Conservation (phyloP, 2,888 invertebrate species). For the Stictocephala bisonia region DNA sequence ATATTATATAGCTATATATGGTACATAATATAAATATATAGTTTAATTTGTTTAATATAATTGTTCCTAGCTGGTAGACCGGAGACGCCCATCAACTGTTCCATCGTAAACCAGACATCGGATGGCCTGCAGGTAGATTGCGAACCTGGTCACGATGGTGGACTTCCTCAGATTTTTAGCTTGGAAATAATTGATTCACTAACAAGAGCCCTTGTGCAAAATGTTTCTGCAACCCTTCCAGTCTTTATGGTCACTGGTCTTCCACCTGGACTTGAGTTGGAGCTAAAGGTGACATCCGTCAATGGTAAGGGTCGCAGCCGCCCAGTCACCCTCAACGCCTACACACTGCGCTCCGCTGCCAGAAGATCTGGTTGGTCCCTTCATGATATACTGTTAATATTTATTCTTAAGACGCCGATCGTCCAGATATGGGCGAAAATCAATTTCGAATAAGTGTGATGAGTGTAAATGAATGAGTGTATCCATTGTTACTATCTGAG, state of each 20-base stretch:
- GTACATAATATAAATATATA: no score
- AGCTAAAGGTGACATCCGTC: slow-evolving; percentile 75
- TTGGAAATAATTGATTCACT: slow-evolving; percentile 74
- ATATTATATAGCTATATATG: no score
- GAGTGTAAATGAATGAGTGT: no score
- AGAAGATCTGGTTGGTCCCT: slow-evolving; percentile 73
- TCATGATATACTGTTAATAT: no score
- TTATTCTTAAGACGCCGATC: no score
- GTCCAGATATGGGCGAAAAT: no score
- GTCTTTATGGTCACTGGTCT: slow-evolving; percentile 75
- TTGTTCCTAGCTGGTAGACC: slow-evolving; percentile 79
- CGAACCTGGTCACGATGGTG: slow-evolving; percentile 80
- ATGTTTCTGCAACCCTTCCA: slow-evolving; percentile 70
- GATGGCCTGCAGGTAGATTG: slow-evolving; percentile 79
- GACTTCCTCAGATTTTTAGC: slow-evolving; percentile 77
- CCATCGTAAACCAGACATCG: slow-evolving; percentile 77
- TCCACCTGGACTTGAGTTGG: slow-evolving; percentile 76
- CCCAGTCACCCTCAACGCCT: slow-evolving; percentile 73
- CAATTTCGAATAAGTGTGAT: no score
- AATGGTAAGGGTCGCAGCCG: slow-evolving; percentile 80
- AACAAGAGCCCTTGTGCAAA: slow-evolving; percentile 67
- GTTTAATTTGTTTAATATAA: no score
- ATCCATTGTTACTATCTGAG: no score
- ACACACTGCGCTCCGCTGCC: slow-evolving; percentile 77
- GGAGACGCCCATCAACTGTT: slow-evolving; percentile 78